phyloP scores from a whole-genome alignment of 2,888 invertebrate species.

The Cryptocephalus primarius region DNA sequence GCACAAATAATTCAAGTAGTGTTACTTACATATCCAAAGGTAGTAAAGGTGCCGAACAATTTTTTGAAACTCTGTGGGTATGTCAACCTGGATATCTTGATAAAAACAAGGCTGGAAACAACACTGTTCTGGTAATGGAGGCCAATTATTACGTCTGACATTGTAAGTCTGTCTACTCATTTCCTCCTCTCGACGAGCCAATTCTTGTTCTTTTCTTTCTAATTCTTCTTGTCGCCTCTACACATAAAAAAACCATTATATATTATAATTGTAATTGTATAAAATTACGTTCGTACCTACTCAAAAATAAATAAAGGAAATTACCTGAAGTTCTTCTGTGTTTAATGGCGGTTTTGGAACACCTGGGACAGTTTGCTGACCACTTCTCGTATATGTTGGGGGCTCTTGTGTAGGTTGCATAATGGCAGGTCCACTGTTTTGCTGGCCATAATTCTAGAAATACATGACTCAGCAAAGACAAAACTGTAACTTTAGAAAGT shows the following conservation, averaged over 20 bases:
- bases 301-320: not conserved
- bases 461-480: too few species aligned
- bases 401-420: slow-evolving; percentile 69
- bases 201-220: slow-evolving; percentile 82
- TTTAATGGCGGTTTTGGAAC: slow-evolving; percentile 42
- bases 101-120: slow-evolving; percentile 98
- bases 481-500: too few species aligned
- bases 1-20: not conserved
- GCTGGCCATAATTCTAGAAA: slow-evolving; percentile 20
- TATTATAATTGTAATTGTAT: not conserved
- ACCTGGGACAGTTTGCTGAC: slow-evolving; percentile 44
- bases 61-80: slow-evolving; percentile 94
- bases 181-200: slow-evolving; percentile 82
- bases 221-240: slow-evolving; percentile 81
- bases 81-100: slow-evolving; percentile 98
- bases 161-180: slow-evolving; percentile 51
- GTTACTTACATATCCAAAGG: slow-evolving; percentile 85
- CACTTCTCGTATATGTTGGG: slow-evolving; percentile 53
- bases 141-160: slow-evolving; percentile 91
- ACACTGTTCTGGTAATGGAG: slow-evolving; percentile 86
- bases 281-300: not conserved
- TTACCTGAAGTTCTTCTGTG: slow-evolving; percentile 67
- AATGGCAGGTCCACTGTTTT: slow-evolving; percentile 60
- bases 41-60: slow-evolving; percentile 91
- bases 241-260: slow-evolving; percentile 11